Conservation (phyloP, 2,888 invertebrate species). For the Notocelia uddmanniana region DNA sequence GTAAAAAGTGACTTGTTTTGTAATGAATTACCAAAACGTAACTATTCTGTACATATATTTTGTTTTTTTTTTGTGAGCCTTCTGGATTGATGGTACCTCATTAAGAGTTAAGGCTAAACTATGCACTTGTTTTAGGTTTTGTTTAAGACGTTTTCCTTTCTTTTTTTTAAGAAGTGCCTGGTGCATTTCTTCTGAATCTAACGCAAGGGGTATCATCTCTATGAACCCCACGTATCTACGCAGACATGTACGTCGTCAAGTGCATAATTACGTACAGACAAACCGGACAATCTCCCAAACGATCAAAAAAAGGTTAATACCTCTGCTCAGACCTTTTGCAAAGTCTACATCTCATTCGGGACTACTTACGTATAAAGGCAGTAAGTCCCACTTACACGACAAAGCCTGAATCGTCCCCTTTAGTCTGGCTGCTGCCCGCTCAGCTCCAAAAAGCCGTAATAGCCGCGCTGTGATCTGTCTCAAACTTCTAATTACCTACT, state of each 20-base stretch:
- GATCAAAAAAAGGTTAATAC: conserved; percentile 41
- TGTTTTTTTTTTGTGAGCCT: no score
- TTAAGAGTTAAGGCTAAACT: no score
- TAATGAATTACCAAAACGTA: no score
- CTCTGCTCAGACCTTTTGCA: conserved; percentile 24
- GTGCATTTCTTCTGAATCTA: not conserved
- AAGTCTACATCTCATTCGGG: conserved; percentile 41
- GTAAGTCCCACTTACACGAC: conserved; percentile 73
- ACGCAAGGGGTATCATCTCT: not conserved
- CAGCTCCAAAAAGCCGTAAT: conserved; percentile 64
- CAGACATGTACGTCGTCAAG: conserved; percentile 1
- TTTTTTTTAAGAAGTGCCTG: not conserved
- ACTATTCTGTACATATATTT: no score
- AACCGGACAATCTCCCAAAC: conserved; percentile 38
- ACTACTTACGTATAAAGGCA: conserved; percentile 51
- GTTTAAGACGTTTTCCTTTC: no score
- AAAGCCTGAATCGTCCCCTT: conserved; percentile 70
- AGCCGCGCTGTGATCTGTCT: conserved; percentile 44
- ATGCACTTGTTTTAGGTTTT: no score
- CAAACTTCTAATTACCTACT: conserved; percentile 15
- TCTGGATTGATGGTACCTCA: no score
- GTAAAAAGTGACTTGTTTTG: no score
- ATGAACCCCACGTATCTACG: not conserved
- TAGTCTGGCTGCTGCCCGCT: conserved; percentile 58
- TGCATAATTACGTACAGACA: conserved; percentile 34